A percentile compares a stretch with the other conserved stretches of the same genome.
Evolutionary conservation across 2,113 vertebrate genomes (phyloP).

Genomic region (Mionectes macconnelli): DNA sequence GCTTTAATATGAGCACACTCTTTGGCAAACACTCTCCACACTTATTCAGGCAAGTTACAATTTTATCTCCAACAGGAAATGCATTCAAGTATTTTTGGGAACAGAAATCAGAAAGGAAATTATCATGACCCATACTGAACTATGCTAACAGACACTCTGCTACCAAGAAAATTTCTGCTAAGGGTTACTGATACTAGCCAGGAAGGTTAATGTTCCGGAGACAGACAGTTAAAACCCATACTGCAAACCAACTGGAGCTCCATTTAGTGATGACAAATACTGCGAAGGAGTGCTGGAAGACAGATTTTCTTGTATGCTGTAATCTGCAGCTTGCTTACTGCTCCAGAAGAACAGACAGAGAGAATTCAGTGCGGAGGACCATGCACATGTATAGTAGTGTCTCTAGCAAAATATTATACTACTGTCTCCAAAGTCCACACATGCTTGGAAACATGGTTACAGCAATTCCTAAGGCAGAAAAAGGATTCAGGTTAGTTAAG

Average conservation of each 20-base stretch:
- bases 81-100: constrained; percentile 30
- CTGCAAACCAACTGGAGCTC: neutral
- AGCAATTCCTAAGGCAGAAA: neutral
- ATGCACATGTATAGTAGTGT: neutral
- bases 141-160: neutral
- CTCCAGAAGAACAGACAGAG: neutral
- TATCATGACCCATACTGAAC: neutral
- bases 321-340: neutral
- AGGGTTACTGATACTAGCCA: neutral
- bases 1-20: neutral
- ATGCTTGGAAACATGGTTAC: neutral
- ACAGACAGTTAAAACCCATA: neutral
- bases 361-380: neutral
- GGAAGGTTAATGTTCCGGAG: neutral
- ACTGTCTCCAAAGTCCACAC: neutral
- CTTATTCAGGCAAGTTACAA: neutral
- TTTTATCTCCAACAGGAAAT: constrained; percentile 33
- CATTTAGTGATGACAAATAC: neutral
- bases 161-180: neutral
- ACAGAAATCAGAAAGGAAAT: constrained; percentile 40
- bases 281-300: neutral
- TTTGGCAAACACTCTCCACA: neutral
- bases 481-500: neutral
- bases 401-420: neutral
- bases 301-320: neutral